Base-by-base conservation (phyloP, 2,888 invertebrate species). In the Watsonalla binaria region DNA sequence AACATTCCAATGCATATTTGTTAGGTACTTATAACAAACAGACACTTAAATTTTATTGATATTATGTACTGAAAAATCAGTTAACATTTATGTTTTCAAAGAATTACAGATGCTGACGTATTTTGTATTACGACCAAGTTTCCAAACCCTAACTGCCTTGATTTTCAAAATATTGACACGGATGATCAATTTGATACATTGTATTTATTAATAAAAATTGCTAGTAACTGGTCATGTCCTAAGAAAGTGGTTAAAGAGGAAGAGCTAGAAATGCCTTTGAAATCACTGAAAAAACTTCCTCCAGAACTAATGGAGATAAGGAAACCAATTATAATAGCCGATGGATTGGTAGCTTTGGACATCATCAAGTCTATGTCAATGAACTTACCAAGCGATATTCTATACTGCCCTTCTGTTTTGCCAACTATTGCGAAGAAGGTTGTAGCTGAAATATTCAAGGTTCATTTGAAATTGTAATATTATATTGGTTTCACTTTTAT, bases 121-220 rank as follows among this genome's bases (percentile, higher is more conserved):
- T 85, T 87, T 68, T 84, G 84, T 59, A 75, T 86, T 53, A 67
- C 84, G 47, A 79, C 84, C 5, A 79, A 80, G 59, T 84, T 88
- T 51, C 52, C 59, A 45, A 86, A 88, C 65, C 87, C 88, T 0
- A 84, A 86, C 55, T 56, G 53, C 11, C 63, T 86, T 15, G 75
- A 81, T 52, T 72, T 77, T 45, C 56, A 68, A 6, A 65, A 72
- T 6, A 62, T 72, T 35, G 68, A 76, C 51, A 57, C 60, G 33
- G 71, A 76, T 50, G 74, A 77, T 5, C 68, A 77, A 42, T 84
- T 84, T 55, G 84, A 88, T 60, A 73, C 73, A 39, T 62, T 87
- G 35, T 82, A 86, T 59, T 68, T 84, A 53, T 70, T 84, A 14
- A 74, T 82, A 13, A 87, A 86, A 77, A 64, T 90, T 45, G 89